A percentile compares a stretch with the other conserved stretches of the same genome.
These are phyloP conservation scores for Silurus lanzhouensis DNA, from an alignment of 2,797 vertebrate genomes.

Conservation along the genomic window DNA sequence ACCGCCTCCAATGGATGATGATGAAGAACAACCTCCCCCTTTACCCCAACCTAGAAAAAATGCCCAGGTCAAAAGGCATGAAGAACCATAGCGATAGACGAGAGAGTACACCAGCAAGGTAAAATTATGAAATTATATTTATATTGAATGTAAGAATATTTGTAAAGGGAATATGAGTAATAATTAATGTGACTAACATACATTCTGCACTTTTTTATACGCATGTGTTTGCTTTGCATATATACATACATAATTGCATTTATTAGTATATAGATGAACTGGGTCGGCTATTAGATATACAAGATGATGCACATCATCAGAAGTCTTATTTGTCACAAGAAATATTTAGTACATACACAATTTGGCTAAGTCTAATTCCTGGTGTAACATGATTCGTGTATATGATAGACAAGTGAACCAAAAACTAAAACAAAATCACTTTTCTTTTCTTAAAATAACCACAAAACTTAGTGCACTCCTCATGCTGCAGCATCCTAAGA, in stretches of 20 bases:
- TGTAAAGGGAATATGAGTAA: neutral
- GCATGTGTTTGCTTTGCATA: neutral
- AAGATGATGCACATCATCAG: neutral
- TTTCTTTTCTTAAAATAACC: neutral
- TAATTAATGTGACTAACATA: neutral
- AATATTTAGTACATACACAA: neutral
- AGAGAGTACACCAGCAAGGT: neutral
- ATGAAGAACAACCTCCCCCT: constrained; percentile 67
- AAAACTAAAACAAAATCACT: neutral
- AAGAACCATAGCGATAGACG: constrained; percentile 1
- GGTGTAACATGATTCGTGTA: neutral
- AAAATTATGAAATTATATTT: neutral
- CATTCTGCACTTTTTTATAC: neutral
- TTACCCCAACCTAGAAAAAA: constrained; percentile 72
- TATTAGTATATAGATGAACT: neutral
- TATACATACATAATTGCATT: neutral
- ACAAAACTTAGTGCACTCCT: neutral
- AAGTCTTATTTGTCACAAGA: neutral
- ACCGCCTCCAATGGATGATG: neutral
- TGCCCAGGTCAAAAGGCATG: neutral
- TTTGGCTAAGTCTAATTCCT: neutral
- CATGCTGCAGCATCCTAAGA: neutral
- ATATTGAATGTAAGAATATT: neutral
- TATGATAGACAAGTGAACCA: neutral
- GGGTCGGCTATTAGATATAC: neutral